Base-by-base conservation (phyloP, 2,888 invertebrate species). In the Hipparchia semele region DNA sequence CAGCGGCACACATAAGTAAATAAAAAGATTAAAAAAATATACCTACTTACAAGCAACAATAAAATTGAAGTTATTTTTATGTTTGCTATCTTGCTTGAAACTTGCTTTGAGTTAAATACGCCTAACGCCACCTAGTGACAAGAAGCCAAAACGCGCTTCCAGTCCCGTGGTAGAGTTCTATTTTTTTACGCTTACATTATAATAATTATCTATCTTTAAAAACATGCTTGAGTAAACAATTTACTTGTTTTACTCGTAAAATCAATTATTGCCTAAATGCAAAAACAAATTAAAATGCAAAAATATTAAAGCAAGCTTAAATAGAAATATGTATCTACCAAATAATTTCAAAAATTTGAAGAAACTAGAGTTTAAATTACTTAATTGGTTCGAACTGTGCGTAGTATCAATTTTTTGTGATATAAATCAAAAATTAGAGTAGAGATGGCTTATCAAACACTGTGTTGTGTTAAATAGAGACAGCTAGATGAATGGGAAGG, bases 41-140 rank as follows among this genome's bases (percentile, higher is more conserved):
- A 23, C 23, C 23, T 23, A 23, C 23, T 23, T 23, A 23, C 23
- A 23, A 23, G 23, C 23, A 23, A 23, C 23, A 23, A 23, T 23
- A 23, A 23, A 23, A 23, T 23, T 23, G 23, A 23, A 23, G 23
- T 23, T 23, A 23, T 49, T 6, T 49, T 49, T 49, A 6, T 6
- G 49, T 49, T 46, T 46, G 46, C 46, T 46, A 46, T 46, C 46
- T 23, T 23, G 39, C 39, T 39, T 39, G 39, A 39, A 61, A 12
- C 4, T 12, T 9, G 56, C 49, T 1, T n/a, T n/a, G 12, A 13
- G 53, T n/a, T 39, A 23, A 23, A 23, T 23, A 69, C 87, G 70
- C 8, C 72, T 86, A 83, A 70, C 90, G 90, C 89, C 92, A 92
- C 91, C 93, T 88, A 83, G 89, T 78, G 88, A 76, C 82, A 84